Conservation (phyloP, 2,797 vertebrate species). For the Bryconaethiops microstoma region DNA sequence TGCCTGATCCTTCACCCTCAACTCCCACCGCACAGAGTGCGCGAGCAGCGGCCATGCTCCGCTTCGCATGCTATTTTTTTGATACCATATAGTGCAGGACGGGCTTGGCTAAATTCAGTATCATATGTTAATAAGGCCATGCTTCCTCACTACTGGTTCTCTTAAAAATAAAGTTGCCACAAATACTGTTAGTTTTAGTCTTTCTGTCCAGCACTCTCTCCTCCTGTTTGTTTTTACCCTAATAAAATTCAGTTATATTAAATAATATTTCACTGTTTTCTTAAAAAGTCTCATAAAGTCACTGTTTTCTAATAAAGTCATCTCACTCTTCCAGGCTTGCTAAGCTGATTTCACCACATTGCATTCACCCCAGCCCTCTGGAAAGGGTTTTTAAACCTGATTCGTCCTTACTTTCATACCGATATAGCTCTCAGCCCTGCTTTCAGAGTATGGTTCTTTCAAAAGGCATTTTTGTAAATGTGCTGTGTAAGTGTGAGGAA, state of each 20-base stretch:
- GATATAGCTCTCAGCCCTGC: not conserved
- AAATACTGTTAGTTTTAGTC: too few relatives aligned
- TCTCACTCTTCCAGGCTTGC: too few relatives aligned
- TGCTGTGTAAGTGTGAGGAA: not conserved
- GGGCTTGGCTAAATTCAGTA: not conserved
- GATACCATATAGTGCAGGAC: not conserved
- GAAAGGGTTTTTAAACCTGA: too few relatives aligned
- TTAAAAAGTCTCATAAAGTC: too few relatives aligned
- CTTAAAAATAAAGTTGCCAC: not conserved
- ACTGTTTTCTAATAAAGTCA: too few relatives aligned
- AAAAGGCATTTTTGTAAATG: not conserved
- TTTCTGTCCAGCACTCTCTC: too few relatives aligned
- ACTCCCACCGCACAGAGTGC: conserved; percentile 36
- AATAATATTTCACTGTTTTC: too few relatives aligned
- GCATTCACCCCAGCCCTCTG: too few relatives aligned
- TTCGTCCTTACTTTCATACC: too few relatives aligned
- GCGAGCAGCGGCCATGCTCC: conserved; percentile 4
- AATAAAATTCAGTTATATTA: too few relatives aligned
- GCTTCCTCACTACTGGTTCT: not conserved
- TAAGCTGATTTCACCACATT: too few relatives aligned
- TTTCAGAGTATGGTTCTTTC: not conserved
- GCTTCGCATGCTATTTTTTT: conserved; percentile 27
- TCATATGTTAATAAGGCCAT: not conserved
- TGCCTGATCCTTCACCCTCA: conserved; percentile 43
- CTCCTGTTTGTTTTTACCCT: too few relatives aligned